Percentiles rank a stretch among this genome's conserved stretches.
Conservation (phyloP, 2,888 invertebrate species). For the Ennomos quercinarius region DNA sequence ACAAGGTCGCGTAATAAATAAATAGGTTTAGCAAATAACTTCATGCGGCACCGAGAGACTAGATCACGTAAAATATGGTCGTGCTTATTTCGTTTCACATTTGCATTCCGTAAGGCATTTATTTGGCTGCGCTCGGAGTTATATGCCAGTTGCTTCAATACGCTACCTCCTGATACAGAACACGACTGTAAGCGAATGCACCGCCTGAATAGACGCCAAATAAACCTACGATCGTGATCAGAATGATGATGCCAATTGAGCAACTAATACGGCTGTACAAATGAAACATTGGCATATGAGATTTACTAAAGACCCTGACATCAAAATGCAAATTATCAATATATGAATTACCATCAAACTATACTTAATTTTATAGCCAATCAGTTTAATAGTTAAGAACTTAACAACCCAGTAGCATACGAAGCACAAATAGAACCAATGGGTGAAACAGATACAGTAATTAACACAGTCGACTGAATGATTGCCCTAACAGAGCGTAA, state of each 20-base stretch:
- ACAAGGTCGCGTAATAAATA: conserved; percentile 24
- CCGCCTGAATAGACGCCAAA: conserved; percentile 64
- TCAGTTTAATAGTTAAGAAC: conserved; percentile 15
- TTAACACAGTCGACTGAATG: conserved; percentile 48
- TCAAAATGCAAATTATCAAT: conserved; percentile 40
- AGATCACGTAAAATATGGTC: conserved; percentile 33
- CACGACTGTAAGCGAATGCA: conserved; percentile 55
- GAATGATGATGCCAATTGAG: conserved; percentile 67
- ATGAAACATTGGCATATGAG: conserved; percentile 49
- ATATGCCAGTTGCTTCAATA: conserved; percentile 54
- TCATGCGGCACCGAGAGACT: conserved; percentile 13
- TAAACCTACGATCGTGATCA: conserved; percentile 55
- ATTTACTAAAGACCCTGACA: conserved; percentile 53
- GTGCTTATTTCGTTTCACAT: conserved; percentile 48
- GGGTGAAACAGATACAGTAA: conserved; percentile 40
- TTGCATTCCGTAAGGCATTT: conserved; percentile 57
- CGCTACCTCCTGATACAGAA: conserved; percentile 55
- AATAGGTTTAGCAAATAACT: conserved; percentile 22
- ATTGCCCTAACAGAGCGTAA: conserved; percentile 49
- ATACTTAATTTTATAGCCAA: background rate
- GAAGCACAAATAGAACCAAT: conserved; percentile 25
- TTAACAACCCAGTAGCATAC: conserved; percentile 21
- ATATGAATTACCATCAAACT: no score
- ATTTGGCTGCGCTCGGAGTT: conserved; percentile 46
- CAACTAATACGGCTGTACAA: conserved; percentile 54